A percentile compares a stretch with the other conserved stretches of the same genome.
Conservation (phyloP, 2,797 vertebrate genomes). For the Notoglanidium macrostoma region DNA sequence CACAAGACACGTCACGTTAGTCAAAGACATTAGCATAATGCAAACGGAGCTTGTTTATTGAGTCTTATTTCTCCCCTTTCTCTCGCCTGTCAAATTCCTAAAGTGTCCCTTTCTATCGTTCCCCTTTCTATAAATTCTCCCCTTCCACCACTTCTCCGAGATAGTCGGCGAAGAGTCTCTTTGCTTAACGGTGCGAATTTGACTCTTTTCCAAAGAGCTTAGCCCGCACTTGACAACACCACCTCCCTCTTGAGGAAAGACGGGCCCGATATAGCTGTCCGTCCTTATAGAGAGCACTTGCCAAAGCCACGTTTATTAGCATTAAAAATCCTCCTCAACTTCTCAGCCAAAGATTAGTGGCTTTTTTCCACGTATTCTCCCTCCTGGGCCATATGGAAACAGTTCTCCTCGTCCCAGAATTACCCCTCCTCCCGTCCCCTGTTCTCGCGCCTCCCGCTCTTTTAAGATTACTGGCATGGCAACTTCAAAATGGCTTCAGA, state of each 20-base stretch:
- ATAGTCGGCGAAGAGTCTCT: slow-evolving; percentile 44
- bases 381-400: slow-evolving; percentile 75
- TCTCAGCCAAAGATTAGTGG: slow-evolving; percentile 72
- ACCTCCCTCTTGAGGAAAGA: slow-evolving; percentile 62
- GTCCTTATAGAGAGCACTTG: slow-evolving; percentile 59
- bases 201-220: slow-evolving; percentile 57
- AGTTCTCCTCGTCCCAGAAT: slow-evolving; percentile 70
- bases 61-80: not conserved
- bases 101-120: slow-evolving; percentile 29
- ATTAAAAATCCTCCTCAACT: slow-evolving; percentile 65
- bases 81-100: not conserved
- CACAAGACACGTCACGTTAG: not conserved
- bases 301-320: slow-evolving; percentile 64
- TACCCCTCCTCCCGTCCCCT: slow-evolving; percentile 53
- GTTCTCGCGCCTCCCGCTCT: slow-evolving; percentile 54
- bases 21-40: not conserved
- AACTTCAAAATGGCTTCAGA: slow-evolving; percentile 74
- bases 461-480: slow-evolving; percentile 72
- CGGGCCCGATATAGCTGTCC: slow-evolving; percentile 60
- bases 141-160: slow-evolving; percentile 25
- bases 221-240: slow-evolving; percentile 60
- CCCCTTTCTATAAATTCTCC: slow-evolving; percentile 25
- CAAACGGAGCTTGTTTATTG: not conserved
- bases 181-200: slow-evolving; percentile 52
- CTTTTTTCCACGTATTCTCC: slow-evolving; percentile 73